phyloP scores from a whole-genome alignment of 2,888 invertebrate species.

The Idaea dimidiata region DNA sequence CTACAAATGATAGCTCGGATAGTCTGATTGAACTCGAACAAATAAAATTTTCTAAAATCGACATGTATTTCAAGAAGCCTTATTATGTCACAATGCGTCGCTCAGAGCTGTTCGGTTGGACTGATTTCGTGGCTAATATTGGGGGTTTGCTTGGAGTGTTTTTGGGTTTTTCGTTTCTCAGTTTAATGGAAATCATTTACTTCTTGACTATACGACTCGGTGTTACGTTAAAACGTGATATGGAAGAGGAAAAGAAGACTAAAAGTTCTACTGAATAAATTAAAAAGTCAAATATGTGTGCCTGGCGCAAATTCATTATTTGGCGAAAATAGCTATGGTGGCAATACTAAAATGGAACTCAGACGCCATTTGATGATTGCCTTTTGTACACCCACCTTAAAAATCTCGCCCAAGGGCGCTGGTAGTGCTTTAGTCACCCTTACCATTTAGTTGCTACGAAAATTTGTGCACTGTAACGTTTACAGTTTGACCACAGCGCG shows the following conservation, averaged over 20 bases:
- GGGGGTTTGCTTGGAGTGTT: constrained; percentile 77
- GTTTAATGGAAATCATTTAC: constrained; percentile 74
- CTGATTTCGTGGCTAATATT: constrained; percentile 77
- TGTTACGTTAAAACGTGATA: constrained; percentile 37
- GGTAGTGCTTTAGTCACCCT: no score
- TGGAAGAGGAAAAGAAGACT: constrained; percentile 31
- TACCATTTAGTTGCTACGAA: no score
- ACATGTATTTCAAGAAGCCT: constrained; percentile 73
- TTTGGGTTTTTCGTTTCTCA: constrained; percentile 77
- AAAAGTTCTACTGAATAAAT: not conserved
- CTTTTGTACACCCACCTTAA: no score
- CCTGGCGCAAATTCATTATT: not conserved
- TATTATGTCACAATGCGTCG: constrained; percentile 74
- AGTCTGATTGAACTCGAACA: not conserved
- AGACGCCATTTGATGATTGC: no score
- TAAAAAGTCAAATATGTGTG: not conserved
- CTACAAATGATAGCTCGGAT: not conserved
- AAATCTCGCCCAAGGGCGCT: no score
- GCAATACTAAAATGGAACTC: no score
- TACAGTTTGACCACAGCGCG: no score
- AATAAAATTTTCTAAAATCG: constrained; percentile 43
- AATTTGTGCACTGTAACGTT: no score
- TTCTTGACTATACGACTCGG: constrained; percentile 50
- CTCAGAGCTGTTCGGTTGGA: constrained; percentile 74
- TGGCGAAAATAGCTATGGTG: no score